Conservation (phyloP, 2,113 vertebrate species). For the Todiramphus chloris region DNA sequence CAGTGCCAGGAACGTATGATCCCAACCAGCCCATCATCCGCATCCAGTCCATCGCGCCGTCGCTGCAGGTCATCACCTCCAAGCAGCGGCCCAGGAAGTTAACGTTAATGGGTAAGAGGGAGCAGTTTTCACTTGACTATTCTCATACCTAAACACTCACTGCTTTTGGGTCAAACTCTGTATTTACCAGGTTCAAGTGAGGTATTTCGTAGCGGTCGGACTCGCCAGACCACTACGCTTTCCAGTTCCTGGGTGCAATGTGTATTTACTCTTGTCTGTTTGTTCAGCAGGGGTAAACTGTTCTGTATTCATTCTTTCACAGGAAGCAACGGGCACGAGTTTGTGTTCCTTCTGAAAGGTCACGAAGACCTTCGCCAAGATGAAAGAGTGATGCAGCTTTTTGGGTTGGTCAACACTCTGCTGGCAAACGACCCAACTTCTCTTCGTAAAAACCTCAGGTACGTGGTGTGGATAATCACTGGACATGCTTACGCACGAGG, state of each 20-base stretch:
- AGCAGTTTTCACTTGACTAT: background rate
- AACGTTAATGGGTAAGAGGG: conserved; percentile 93
- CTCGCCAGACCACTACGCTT: too few species aligned
- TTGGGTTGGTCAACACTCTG: conserved; percentile 95
- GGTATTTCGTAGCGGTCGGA: background rate
- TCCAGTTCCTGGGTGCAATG: accelerated
- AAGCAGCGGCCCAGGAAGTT: conserved; percentile 97
- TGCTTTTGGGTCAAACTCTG: background rate
- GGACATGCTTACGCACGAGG: background rate
- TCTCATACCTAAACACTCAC: background rate
- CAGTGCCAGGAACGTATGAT: conserved; percentile 95
- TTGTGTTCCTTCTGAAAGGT: conserved; percentile 98
- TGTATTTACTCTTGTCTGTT: background rate
- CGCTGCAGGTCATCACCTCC: conserved; percentile 98
- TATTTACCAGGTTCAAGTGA: background rate
- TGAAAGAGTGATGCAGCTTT: conserved; percentile 98
- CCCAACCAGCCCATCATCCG: conserved; percentile 97
- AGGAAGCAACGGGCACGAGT: conserved; percentile 98
- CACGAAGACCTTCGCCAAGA: conserved; percentile 97
- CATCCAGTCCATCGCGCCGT: conserved; percentile 95
- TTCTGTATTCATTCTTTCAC: background rate
- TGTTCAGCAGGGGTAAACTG: background rate
- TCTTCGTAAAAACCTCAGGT: conserved; percentile 99
- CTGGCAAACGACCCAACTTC: conserved; percentile 97
- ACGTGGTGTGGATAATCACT: background rate